Conservation (phyloP, 2,888 invertebrate genomes). For the Dione vanillae region DNA sequence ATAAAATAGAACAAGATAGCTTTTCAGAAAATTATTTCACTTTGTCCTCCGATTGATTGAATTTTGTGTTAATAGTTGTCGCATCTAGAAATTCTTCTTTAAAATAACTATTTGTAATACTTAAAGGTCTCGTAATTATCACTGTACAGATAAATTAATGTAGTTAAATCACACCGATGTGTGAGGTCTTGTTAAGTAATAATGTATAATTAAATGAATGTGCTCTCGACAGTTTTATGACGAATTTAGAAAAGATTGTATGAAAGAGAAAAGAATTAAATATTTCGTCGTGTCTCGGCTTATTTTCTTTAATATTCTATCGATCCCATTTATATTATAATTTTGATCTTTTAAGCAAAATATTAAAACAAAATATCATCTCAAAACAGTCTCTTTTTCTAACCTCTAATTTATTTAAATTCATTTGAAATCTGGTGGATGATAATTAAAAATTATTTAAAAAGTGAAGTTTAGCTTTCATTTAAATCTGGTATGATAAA, state of each 20-base stretch:
- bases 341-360: not conserved
- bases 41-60: conserved; percentile 25
- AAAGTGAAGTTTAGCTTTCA: too few species aligned
- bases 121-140: conserved; percentile 82
- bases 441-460: too few species aligned
- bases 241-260: conserved; percentile 84
- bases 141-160: conserved; percentile 83
- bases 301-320: conserved; percentile 45
- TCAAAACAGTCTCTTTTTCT: too few species aligned
- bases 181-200: conserved; percentile 82
- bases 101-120: conserved; percentile 73
- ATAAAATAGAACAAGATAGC: conserved; percentile 5
- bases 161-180: conserved; percentile 80
- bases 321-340: not conserved
- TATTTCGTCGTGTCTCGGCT: conserved; percentile 82
- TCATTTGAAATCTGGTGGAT: too few species aligned
- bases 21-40: conserved; percentile 34
- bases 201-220: conserved; percentile 82
- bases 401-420: too few species aligned
- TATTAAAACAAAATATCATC: not conserved
- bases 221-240: conserved; percentile 83
- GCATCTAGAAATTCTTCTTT: conserved; percentile 72
- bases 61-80: conserved; percentile 63
- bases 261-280: conserved; percentile 82
- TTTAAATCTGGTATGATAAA: too few species aligned